Percentiles rank a stretch among this genome's conserved stretches.
These are phyloP conservation scores for Masticophis lateralis DNA, from an alignment of 2,797 vertebrate genomes.

Conservation along the genomic window DNA sequence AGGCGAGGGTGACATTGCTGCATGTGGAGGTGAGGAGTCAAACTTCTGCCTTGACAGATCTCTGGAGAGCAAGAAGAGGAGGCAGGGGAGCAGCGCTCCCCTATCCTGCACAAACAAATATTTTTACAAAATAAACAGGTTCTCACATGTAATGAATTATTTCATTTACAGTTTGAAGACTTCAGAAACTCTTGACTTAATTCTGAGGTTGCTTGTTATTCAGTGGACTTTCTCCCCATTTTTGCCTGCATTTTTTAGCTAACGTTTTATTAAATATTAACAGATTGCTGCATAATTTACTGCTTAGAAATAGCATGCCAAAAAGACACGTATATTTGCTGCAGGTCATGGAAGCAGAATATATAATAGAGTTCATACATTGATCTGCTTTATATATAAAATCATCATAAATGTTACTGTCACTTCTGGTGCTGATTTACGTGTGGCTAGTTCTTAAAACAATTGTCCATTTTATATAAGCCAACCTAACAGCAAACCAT, in stretches of 20 bases:
- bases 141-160: neutral
- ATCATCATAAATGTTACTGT: conserved; percentile 54
- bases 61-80: too few relatives aligned
- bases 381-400: conserved; percentile 47
- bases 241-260: conserved; percentile 26
- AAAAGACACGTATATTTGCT: conserved; percentile 37
- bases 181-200: neutral
- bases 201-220: neutral
- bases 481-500: conserved; percentile 55
- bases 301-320: conserved; percentile 36
- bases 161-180: neutral
- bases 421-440: conserved; percentile 57
- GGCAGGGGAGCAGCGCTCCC: too few relatives aligned
- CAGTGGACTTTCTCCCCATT: neutral
- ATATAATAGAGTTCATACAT: conserved; percentile 37
- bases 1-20: too few relatives aligned
- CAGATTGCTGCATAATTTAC: conserved; percentile 55
- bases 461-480: conserved; percentile 42
- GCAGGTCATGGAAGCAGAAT: conserved; percentile 38
- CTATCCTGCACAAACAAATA: too few relatives aligned
- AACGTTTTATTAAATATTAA: conserved; percentile 1
- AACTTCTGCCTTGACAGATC: too few relatives aligned
- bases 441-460: conserved; percentile 40
- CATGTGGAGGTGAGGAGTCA: too few relatives aligned
- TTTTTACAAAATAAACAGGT: too few relatives aligned